A percentile compares a stretch with the other conserved stretches of the same genome.
These are phyloP conservation scores for Eupithecia abbreviata DNA, from an alignment of 2,888 invertebrate genomes.

Conservation along the genomic window DNA sequence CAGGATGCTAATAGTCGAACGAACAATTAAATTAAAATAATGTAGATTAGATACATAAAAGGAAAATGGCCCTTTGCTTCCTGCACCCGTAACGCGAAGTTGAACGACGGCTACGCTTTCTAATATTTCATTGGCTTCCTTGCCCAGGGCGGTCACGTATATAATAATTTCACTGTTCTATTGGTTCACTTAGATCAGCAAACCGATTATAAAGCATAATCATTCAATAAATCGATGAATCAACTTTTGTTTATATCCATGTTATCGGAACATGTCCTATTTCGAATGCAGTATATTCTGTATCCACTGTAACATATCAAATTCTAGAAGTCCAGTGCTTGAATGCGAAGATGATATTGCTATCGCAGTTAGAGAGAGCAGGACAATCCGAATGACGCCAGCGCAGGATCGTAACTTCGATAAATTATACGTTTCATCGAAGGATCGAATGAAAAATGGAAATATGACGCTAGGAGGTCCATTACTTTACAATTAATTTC, in stretches of 20 bases:
- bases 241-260: not conserved
- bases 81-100: conserved; percentile 18
- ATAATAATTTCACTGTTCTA: conserved; percentile 40
- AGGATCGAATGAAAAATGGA: no score
- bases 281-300: not conserved
- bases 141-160: conserved; percentile 40
- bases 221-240: no score
- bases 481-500: no score
- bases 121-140: conserved; percentile 43
- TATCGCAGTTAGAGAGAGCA: no score
- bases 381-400: not conserved
- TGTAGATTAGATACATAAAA: not conserved
- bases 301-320: no score
- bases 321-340: no score
- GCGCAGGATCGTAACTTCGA: not conserved
- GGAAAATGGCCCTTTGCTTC: conserved; percentile 22
- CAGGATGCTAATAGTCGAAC: not conserved
- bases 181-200: conserved; percentile 32
- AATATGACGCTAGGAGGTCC: no score
- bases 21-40: not conserved
- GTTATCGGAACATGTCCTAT: not conserved
- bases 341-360: not conserved
- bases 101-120: conserved; percentile 43
- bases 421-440: no score
- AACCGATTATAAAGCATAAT: not conserved